These are phyloP conservation scores for Drosophila pallidifrons DNA, from an alignment of 1,140 invertebrate species.

Conservation along the genomic window DNA sequence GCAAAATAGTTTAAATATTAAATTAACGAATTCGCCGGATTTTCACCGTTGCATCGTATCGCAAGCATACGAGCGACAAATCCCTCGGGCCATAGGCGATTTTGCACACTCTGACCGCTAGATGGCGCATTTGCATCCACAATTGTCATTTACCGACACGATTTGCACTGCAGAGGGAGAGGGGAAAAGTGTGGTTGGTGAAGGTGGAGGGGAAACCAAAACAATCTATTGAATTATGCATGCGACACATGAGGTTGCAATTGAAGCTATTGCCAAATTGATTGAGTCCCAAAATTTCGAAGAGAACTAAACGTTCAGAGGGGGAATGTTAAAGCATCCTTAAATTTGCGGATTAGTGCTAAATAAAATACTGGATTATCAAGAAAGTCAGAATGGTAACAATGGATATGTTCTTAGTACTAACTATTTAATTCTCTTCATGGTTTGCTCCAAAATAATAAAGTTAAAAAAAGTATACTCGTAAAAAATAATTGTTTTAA, in stretches of 20 bases:
- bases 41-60: constrained; percentile 14
- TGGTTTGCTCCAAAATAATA: no score
- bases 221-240: constrained; percentile 50
- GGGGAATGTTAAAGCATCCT: no score
- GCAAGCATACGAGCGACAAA: constrained; percentile 4
- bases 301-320: neutral
- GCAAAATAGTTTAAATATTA: constrained; percentile 73
- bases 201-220: neutral
- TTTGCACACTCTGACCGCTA: constrained; percentile 23
- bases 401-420: no score
- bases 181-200: neutral
- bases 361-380: no score
- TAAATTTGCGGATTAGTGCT: no score
- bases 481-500: no score
- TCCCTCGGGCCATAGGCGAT: constrained; percentile 24
- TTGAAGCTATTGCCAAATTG: constrained; percentile 38
- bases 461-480: no score
- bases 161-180: neutral
- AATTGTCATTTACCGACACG: constrained; percentile 6
- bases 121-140: constrained; percentile 68
- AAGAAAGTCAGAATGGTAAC: no score
- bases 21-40: constrained; percentile 40
- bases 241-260: constrained; percentile 48
- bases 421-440: no score
- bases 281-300: constrained; percentile 21